Percentiles rank a stretch among this genome's conserved stretches.
Evolutionary conservation across 2,797 vertebrate genomes (phyloP).

Genomic region (Centroberyx gerrardi): DNA sequence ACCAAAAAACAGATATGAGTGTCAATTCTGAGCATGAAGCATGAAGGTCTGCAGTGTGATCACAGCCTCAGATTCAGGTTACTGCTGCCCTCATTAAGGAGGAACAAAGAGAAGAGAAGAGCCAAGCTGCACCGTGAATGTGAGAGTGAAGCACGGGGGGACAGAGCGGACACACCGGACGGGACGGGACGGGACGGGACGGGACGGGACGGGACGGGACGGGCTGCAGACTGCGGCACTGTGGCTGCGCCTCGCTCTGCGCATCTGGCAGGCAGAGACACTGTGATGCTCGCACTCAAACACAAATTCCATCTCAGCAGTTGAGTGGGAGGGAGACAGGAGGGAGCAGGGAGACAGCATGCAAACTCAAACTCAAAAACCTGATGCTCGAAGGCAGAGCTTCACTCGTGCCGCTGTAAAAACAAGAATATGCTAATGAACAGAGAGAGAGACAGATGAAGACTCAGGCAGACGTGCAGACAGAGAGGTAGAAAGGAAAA

Average conservation of each 20-base stretch:
- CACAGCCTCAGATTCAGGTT: slow-evolving; percentile 8
- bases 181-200: slow-evolving; percentile 52
- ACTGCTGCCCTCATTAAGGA: slow-evolving; percentile 19
- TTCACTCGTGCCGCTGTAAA: no score
- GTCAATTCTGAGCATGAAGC: not conserved
- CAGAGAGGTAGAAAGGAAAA: not conserved
- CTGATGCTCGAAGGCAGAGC: slow-evolving; percentile 1
- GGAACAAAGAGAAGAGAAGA: not conserved
- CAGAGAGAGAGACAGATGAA: not conserved
- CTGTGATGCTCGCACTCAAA: slow-evolving; percentile 19
- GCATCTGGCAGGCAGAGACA: slow-evolving; percentile 55
- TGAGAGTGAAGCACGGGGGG: not conserved
- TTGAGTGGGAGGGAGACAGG: slow-evolving; percentile 50
- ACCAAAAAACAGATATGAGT: no score
- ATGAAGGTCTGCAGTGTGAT: slow-evolving; percentile 14
- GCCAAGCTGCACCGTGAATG: not conserved
- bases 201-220: slow-evolving; percentile 54
- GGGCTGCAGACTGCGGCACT: slow-evolving; percentile 40
- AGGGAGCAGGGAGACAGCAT: slow-evolving; percentile 7
- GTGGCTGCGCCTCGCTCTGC: slow-evolving; percentile 6
- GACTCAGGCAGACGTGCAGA: not conserved
- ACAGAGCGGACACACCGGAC: not conserved
- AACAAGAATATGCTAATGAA: not conserved
- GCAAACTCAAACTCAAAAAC: slow-evolving; percentile 13
- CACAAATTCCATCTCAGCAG: slow-evolving; percentile 46